A percentile compares a stretch with the other conserved stretches of the same genome.
Conservation (phyloP, 2,888 invertebrate genomes). For the Cosmopolites sordidus region DNA sequence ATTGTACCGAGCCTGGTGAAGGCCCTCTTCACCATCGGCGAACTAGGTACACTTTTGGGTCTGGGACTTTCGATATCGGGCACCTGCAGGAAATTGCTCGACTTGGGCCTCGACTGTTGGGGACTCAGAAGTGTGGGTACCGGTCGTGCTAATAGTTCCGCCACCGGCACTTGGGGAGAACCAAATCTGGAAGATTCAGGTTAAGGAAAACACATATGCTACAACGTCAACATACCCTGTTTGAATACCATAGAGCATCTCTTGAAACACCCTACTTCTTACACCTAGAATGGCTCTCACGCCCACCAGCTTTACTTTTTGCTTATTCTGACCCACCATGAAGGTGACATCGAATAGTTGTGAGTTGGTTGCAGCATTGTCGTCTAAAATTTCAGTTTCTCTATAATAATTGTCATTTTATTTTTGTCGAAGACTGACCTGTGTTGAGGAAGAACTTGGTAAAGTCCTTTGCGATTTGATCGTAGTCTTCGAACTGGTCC, state of each 20-base stretch:
- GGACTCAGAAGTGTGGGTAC: conserved; percentile 83
- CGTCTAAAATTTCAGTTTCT: conserved; percentile 55
- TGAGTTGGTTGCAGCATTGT: conserved; percentile 72
- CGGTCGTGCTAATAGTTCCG: conserved; percentile 79
- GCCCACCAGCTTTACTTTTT: conserved; percentile 81
- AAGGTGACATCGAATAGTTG: conserved; percentile 88
- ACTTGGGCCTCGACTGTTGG: conserved; percentile 80
- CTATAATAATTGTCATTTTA: too few species aligned
- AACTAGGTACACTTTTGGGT: conserved; percentile 90
- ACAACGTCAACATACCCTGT: conserved; percentile 54
- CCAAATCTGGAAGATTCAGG: conserved; percentile 56
- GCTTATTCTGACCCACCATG: conserved; percentile 86
- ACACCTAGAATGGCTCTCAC: conserved; percentile 89
- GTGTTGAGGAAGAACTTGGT: conserved; percentile 82
- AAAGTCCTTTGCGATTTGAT: conserved; percentile 89
- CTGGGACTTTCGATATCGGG: conserved; percentile 85
- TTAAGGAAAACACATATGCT: too few species aligned
- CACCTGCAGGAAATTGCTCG: conserved; percentile 84
- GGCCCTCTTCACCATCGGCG: conserved; percentile 89
- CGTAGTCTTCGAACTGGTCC: conserved; percentile 92
- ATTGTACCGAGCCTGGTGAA: conserved; percentile 87
- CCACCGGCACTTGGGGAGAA: conserved; percentile 88
- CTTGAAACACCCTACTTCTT: conserved; percentile 86
- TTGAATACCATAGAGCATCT: conserved; percentile 92
- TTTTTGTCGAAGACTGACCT: too few species aligned